These are phyloP conservation scores for Scomber scombrus DNA, from an alignment of 2,113 vertebrate species.

Conservation along the genomic window DNA sequence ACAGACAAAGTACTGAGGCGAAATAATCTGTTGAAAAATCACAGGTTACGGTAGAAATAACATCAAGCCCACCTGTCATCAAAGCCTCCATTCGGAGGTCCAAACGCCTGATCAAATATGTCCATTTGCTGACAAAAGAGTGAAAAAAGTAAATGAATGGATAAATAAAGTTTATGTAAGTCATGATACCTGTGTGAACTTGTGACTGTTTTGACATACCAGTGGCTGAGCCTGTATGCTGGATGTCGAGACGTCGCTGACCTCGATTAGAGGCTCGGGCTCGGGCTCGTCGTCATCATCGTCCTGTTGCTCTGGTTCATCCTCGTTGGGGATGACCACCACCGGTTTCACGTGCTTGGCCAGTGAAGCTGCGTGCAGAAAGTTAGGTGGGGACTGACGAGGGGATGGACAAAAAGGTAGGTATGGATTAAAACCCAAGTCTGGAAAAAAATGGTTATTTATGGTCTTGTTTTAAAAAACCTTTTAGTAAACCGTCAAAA, in stretches of 20 bases:
- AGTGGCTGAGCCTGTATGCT: constrained; percentile 72
- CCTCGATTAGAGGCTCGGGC: constrained; percentile 92
- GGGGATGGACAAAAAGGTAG: background rate
- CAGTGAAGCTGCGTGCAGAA: constrained; percentile 93
- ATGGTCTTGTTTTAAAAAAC: background rate
- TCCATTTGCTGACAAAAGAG: constrained; percentile 81
- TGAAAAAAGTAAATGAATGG: background rate
- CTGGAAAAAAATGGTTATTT: background rate
- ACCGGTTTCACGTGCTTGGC: constrained; percentile 97
- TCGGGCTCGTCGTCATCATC: constrained; percentile 94
- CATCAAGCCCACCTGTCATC: constrained; percentile 87
- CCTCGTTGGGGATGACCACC: constrained; percentile 93
- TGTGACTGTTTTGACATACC: constrained; percentile 47
- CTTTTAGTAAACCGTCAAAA: no score
- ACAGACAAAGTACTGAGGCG: background rate
- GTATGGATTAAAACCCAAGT: background rate
- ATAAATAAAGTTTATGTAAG: background rate
- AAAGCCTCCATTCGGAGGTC: constrained; percentile 91
- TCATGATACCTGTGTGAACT: background rate
- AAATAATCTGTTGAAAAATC: background rate
- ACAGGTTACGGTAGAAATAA: background rate
- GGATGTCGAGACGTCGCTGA: constrained; percentile 80
- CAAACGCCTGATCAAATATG: constrained; percentile 94
- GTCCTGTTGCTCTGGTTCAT: constrained; percentile 86
- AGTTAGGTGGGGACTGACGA: constrained; percentile 90